phyloP scores from a whole-genome alignment of 2,888 invertebrate species.

The Tenthredo livida region DNA sequence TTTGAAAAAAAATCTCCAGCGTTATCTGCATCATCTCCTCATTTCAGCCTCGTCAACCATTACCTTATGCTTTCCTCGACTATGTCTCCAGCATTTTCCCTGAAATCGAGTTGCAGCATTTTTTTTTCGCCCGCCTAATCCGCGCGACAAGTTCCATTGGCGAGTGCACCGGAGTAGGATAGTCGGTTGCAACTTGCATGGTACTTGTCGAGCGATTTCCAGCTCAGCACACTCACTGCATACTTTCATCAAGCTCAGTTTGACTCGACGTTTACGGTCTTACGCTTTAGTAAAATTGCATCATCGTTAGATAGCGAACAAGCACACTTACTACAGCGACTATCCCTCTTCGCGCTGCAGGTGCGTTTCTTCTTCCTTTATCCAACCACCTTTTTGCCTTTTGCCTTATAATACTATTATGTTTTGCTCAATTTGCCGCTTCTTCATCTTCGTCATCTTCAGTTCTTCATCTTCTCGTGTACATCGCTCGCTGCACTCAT shows the following conservation, averaged over 20 bases:
- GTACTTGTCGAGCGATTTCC: neutral
- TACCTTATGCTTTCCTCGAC: too few species aligned
- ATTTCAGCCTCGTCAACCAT: too few species aligned
- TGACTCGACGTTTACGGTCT: conserved; percentile 76
- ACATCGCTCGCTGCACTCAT: neutral
- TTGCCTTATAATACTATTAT: neutral
- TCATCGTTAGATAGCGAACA: neutral
- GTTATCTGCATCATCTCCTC: neutral
- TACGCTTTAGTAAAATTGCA: conserved; percentile 72
- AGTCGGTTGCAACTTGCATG: neutral
- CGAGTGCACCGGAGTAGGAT: neutral
- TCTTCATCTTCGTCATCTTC: neutral
- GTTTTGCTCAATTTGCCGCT: neutral
- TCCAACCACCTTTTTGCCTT: neutral
- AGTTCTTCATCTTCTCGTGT: too few species aligned
- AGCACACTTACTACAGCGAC: neutral
- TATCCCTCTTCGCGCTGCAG: neutral
- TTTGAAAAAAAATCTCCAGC: neutral
- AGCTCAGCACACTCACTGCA: neutral
- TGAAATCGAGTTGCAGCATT: neutral
- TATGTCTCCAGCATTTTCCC: too few species aligned
- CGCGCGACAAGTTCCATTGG: conserved; percentile 9
- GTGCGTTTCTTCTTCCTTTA: neutral
- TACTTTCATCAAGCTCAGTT: conserved; percentile 63
- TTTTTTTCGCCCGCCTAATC: neutral